Base-by-base conservation (phyloP, 2,113 vertebrate species). In the Orcinus orca region DNA sequence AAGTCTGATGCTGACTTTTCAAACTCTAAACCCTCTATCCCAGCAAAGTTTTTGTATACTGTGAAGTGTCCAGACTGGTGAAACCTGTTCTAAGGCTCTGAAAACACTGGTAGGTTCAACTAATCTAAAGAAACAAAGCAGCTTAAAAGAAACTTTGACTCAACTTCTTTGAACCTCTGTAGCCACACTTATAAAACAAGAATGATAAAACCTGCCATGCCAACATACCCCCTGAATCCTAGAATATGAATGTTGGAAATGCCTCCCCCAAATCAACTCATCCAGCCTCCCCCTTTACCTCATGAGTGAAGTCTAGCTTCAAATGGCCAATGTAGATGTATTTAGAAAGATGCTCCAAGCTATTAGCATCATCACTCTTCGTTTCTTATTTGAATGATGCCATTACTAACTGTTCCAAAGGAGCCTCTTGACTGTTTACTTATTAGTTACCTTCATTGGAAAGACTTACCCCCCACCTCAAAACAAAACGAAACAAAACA, bases 371-470 rank as follows among this genome's bases (percentile, higher is more conserved):
- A 81, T 90, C 73, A 80, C 6, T 94, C 67, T 82, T 88, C 70
- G 31, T 91, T 88, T 97, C 50, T 98, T 94, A 95, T 81, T 96
- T 82, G 92, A 93, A 55, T 92, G 90, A 95, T 95, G 94, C 79
- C 55, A 74, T 97, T 97, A 71, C 33, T 98, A 97, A 97, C 80
- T 93, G 33, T 96, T 98, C 77, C 62, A 87, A 96, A 87, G 79
- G 62, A 93, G 12, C 83, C 63, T 50, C 70, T 62, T 97, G 73
- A 38, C 80, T 98, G 55, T 92, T 97, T 14, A 60, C n/a, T 36
- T 96, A 68, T 26, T 96, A 77, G 47, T 81, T 93, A n/a, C 85
- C 87, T 93, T 60, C 85, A 12, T 44, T 97, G 85, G 90, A 97
- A 92, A 84, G 31, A 91, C 67, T 94, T 87, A 91, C 8, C 44